Evolutionary conservation across 2,113 vertebrate genomes (phyloP), one percentile per base, ranked within the genome.

Genomic region (Megaceryle torquata): DNA sequence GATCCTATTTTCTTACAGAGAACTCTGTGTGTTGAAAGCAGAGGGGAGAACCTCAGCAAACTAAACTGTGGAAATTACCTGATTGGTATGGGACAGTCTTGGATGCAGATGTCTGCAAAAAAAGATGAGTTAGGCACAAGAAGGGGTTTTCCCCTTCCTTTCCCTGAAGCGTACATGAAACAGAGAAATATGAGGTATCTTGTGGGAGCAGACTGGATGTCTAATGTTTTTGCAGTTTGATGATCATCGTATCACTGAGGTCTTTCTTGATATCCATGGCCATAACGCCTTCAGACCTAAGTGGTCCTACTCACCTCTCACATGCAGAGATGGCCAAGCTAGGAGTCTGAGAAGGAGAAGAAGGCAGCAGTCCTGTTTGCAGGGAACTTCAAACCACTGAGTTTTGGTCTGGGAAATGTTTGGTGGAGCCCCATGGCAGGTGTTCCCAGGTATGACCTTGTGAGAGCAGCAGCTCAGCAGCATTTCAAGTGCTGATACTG

Each of bases 401-500:
- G 39, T 41, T 41, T 41, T 25, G 28, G 13, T 29, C 28, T 83
- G 68, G 48, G 57, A 77, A n/a, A 28, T 0, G 0, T 59, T 41
- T 81, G 24, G 20, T 41, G 64, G 35, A 82, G 48, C 48, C 48
- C 16, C 37, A 0, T 13, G 39, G 44, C 29, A 54, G 33, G 4
- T 83, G 19, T 71, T 86, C 9, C 13, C 14, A 6, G 31, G 13
- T 76, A 35, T 21, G 16, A 48, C 37, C 51, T 70, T 4, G 3
- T 39, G 57, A 9, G 33, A 70, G 46, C 59, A 61, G n/a, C 2
- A 2, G 46, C 60, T 89, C 50, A 25, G 44, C 54, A 65, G 50
- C 35, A 20, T 84, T 84, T 88, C 20, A 31, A 22, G 16, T 10
- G 18, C 24, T 1, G 6, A 15, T 17, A 15, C 14, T 53, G 51